Percentiles rank a stretch among this genome's conserved stretches.
phyloP scores from a whole-genome alignment of 2,113 vertebrate genomes.

The Corapipo altera region DNA sequence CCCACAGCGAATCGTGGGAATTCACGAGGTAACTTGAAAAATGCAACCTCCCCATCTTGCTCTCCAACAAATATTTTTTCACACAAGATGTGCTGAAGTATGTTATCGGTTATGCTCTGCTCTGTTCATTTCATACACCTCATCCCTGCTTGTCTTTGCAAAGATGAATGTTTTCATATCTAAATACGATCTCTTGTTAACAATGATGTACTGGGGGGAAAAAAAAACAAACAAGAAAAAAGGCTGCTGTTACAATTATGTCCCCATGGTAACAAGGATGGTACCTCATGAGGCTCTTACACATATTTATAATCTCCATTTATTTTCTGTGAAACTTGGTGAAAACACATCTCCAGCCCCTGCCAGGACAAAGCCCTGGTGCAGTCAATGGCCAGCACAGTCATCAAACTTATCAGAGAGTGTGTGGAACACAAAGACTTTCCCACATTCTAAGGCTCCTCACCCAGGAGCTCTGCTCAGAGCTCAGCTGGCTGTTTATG shows the following conservation, averaged over 20 bases:
- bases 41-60: neutral
- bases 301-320: neutral
- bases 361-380: neutral
- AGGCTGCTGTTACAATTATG: neutral
- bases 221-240: neutral
- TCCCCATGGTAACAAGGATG: slow-evolving; percentile 35
- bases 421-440: neutral
- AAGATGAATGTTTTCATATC: neutral
- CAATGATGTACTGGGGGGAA: neutral
- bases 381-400: neutral
- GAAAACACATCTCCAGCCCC: neutral
- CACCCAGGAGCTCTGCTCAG: neutral
- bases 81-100: neutral
- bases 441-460: neutral
- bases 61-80: neutral
- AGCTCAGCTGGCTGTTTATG: neutral
- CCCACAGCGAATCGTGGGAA: neutral
- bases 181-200: slow-evolving; percentile 20
- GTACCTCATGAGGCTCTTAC: neutral
- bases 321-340: neutral
- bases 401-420: neutral
- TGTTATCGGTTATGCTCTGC: neutral
- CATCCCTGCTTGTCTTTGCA: neutral
- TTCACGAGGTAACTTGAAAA: neutral
- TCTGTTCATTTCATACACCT: neutral